Base-by-base conservation (phyloP, 2,113 vertebrate species). In the Choloepus hoffmanni region DNA sequence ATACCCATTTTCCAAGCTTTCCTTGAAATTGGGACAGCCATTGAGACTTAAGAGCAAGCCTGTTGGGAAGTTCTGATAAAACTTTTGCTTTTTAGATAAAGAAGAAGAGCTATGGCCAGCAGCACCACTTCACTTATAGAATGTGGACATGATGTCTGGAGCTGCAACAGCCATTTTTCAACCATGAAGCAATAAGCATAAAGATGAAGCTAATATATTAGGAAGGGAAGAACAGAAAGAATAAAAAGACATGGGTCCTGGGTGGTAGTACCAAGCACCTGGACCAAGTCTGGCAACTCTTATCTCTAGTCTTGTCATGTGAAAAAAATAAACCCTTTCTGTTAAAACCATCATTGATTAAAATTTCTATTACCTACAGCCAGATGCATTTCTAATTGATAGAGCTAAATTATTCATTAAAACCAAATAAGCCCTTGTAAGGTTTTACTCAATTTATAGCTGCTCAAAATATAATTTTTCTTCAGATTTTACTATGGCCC, bases 391-490 rank as follows among this genome's bases (percentile, higher is more conserved):
- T 67, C 77, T 91, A 40, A 15, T 30, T 82, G 77, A 73, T n/a
- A 68, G 53, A 9, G 33, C 43, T 81, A 79, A 74, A 55, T 40
- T 82, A 85, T 89, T 85, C 28, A 24, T 85, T 89, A 85, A 96
- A 77, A 81, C 23, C 62, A 13, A 58, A 88, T 50, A 58, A 53
- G 30, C 21, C 45, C 48, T 53, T 79, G 4, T 83, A 90, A 90
- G 43, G 50, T 0, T 58, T 65, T 93, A 33, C 48, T 78, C 85
- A 94, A 90, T 50, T 58, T 36, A 48, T 1, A 90, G 30, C 43
- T 65, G 33, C 81, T 88, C 53, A 94, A 58, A 86, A 89, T 33
- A 9, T 5, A 65, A 79, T 60, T 53, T 92, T 86, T 86, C 90
- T 70, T 63, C 55, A 88, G 30, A 77, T 30, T 87, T 62, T 3